Percentiles rank a stretch among this genome's conserved stretches.
phyloP scores from a whole-genome alignment of 2,888 invertebrate species.

The Salticus scenicus region DNA sequence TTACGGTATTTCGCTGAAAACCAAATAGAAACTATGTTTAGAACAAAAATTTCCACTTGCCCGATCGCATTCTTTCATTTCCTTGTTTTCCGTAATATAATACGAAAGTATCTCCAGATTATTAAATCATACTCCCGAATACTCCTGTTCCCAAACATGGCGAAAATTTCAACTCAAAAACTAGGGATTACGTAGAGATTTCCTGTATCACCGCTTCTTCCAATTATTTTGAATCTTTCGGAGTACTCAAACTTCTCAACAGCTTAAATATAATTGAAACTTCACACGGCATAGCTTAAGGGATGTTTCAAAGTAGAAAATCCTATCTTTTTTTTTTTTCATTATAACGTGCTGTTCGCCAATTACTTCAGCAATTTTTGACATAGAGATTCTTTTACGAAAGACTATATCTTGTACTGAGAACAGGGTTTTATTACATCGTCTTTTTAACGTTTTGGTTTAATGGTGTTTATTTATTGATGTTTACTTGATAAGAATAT shows the following conservation, averaged over 20 bases:
- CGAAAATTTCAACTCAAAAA: constrained; percentile 14
- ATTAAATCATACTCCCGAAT: constrained; percentile 10
- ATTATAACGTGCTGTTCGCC: background rate
- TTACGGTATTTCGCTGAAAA: no score
- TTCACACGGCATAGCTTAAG: constrained; percentile 17
- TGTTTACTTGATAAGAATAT: background rate
- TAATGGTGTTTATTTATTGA: constrained; percentile 9
- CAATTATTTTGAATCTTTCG: constrained; percentile 4
- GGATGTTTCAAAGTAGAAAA: constrained; percentile 12
- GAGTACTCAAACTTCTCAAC: constrained; percentile 3
- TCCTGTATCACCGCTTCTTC: constrained; percentile 10
- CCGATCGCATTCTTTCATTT: background rate
- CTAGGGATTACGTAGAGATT: constrained; percentile 12
- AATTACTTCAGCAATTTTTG: constrained; percentile 9
- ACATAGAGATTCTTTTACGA: background rate
- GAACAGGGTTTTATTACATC: background rate
- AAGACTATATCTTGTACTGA: no score
- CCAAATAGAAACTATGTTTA: background rate
- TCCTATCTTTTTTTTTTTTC: background rate
- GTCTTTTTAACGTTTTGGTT: constrained; percentile 14
- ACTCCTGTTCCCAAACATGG: constrained; percentile 10
- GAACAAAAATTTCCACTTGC: background rate
- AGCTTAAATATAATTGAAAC: constrained; percentile 19
- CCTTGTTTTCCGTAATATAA: background rate
- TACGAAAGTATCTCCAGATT: background rate